These are phyloP conservation scores for Prunella himalayana DNA, from an alignment of 2,113 vertebrate genomes.

Conservation along the genomic window DNA sequence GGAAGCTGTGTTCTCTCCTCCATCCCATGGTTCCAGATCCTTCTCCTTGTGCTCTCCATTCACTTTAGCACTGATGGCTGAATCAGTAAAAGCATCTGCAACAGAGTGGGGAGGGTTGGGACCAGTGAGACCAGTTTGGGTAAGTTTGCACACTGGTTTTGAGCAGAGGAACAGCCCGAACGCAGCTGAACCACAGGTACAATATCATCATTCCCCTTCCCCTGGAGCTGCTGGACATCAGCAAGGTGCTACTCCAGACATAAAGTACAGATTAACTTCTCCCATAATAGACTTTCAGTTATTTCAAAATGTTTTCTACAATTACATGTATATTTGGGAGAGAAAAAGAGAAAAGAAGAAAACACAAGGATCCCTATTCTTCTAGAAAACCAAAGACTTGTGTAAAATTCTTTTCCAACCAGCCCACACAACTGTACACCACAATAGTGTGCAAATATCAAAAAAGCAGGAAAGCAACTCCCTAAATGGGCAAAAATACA, in stretches of 20 bases:
- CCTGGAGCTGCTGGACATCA: neutral
- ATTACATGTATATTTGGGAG: neutral
- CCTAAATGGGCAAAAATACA: neutral
- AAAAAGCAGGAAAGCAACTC: neutral
- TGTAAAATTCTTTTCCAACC: neutral
- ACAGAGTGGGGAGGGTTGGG: neutral
- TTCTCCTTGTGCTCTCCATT: conserved; percentile 98
- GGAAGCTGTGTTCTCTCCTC: conserved; percentile 78
- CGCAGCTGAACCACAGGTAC: neutral
- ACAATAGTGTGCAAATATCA: neutral
- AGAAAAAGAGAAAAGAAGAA: too few relatives aligned
- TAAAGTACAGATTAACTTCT: neutral
- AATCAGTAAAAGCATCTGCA: conserved; percentile 95
- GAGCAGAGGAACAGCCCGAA: neutral
- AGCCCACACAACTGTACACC: neutral
- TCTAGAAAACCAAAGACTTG: neutral
- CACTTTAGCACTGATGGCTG: conserved; percentile 87
- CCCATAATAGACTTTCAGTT: neutral
- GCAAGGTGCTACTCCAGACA: neutral
- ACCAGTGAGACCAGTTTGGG: neutral
- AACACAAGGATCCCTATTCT: neutral
- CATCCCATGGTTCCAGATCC: conserved; percentile 97
- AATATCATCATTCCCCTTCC: neutral
- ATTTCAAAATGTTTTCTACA: neutral
- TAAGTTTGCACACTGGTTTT: neutral